Conservation (phyloP, 2,113 vertebrate species). For the Sciurus niger region DNA sequence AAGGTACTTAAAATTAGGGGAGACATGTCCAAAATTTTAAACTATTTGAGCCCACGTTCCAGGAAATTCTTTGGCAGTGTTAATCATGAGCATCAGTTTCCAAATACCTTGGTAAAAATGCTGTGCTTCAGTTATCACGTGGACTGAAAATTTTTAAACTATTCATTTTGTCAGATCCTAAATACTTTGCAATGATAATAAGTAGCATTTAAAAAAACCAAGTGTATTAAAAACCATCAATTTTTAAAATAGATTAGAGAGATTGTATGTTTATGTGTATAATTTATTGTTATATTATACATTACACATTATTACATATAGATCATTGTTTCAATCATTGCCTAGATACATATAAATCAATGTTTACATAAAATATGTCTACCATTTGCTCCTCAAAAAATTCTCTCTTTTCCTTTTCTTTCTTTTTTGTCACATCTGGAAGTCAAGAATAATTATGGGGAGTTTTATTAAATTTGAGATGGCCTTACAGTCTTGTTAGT, state of each 20-base stretch:
- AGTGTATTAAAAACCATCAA: constrained; percentile 4
- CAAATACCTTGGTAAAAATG: constrained; percentile 62
- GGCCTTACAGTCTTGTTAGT: background rate
- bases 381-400: background rate
- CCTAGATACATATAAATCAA: too few relatives aligned
- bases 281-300: background rate
- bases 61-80: constrained; percentile 54
- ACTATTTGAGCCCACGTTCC: constrained; percentile 50
- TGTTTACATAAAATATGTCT: background rate
- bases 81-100: background rate
- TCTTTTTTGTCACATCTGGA: background rate
- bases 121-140: background rate
- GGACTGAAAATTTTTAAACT: constrained; percentile 2
- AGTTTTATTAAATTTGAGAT: background rate
- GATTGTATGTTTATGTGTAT: background rate
- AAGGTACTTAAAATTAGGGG: constrained; percentile 27
- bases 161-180: background rate
- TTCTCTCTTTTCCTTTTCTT: background rate
- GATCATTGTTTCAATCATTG: too few relatives aligned
- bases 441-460: background rate
- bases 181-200: background rate
- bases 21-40: constrained; percentile 61
- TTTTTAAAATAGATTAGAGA: constrained; percentile 9
- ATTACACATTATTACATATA: background rate
- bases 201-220: background rate